Base-by-base conservation (phyloP, 1,140 invertebrate species). In the Bombus superbus region DNA sequence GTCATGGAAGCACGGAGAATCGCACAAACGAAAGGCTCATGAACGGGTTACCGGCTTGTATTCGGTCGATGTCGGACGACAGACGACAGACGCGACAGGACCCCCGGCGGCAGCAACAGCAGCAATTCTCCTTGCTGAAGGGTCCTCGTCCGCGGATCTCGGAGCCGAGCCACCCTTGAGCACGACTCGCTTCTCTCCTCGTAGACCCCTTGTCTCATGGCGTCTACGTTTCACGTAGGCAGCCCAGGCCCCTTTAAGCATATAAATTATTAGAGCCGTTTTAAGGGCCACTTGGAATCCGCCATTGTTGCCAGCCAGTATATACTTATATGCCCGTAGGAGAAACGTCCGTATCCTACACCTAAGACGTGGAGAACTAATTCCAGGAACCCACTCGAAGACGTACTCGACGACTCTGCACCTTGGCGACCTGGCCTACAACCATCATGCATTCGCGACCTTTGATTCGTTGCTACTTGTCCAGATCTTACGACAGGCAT, bases 181-280 rank as follows among this genome's bases (percentile, higher is more conserved):
- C 93, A 93, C 93, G 93, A 92, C 91, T 93, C 89, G 87, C 89
- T 92, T 81, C 80, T 90, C 87, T 86, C 77, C 69, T 77, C 85
- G 86, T 89, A 92, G 89, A 86, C 90, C 90, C 89, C 92, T 93
- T 93, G 92, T 93, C 92, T 93, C 88, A 86, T 88, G 91, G 92
- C 91, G 91, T 93, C 92, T 93, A 93, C 89, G 91, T 93, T 93
- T 93, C 92, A 93, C 91, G 92, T 92, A 92, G 88, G 90, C 89
- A 93, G 87, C 89, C 90, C 81, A 87, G 90, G 90, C 89, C 91
- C 91, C 92, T 93, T 93, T 93, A 92, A 93, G 92, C 92, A 92
- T 93, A 93, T 93, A 93, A 93, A 93, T 93, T 93, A 93, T 93
- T 93, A 93, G 92, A 93, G 91, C 92, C 88, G 90, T 87, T 90